Conservation (phyloP, 2,113 vertebrate genomes). For the Ciconia stormi region DNA sequence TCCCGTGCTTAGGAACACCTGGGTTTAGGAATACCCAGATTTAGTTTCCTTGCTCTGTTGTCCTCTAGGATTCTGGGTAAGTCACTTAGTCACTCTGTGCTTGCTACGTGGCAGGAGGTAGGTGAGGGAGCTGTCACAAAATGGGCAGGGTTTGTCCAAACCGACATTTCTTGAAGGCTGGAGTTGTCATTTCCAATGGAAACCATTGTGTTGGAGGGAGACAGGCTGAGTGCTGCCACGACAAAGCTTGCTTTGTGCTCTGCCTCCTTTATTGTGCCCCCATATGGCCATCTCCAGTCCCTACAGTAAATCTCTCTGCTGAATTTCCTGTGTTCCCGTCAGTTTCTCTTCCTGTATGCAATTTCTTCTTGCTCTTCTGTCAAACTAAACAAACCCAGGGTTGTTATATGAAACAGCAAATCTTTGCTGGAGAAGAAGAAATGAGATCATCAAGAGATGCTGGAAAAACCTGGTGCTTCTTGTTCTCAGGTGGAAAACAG, state of each 20-base stretch:
- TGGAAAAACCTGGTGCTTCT: background rate
- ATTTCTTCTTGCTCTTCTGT: background rate
- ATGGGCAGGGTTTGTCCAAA: background rate
- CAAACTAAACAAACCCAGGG: background rate
- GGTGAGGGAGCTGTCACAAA: background rate
- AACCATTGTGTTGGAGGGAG: rapidly evolving
- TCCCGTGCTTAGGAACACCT: background rate
- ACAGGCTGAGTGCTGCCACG: background rate
- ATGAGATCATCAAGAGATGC: background rate
- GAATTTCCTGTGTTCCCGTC: background rate
- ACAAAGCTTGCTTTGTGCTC: background rate
- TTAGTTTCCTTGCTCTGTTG: background rate
- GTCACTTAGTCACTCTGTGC: background rate
- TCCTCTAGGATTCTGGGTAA: background rate
- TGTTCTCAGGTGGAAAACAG: background rate
- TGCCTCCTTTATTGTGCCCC: background rate
- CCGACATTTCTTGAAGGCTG: background rate
- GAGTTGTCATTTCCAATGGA: background rate
- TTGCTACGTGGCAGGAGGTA: background rate
- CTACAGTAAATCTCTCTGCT: background rate
- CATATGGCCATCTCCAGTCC: background rate
- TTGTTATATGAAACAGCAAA: background rate
- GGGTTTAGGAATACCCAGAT: background rate
- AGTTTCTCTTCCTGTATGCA: background rate
- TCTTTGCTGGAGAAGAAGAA: background rate